A percentile compares a stretch with the other conserved stretches of the same genome.
Conservation (phyloP, 1,140 invertebrate species). For the Triops cancriformis region DNA sequence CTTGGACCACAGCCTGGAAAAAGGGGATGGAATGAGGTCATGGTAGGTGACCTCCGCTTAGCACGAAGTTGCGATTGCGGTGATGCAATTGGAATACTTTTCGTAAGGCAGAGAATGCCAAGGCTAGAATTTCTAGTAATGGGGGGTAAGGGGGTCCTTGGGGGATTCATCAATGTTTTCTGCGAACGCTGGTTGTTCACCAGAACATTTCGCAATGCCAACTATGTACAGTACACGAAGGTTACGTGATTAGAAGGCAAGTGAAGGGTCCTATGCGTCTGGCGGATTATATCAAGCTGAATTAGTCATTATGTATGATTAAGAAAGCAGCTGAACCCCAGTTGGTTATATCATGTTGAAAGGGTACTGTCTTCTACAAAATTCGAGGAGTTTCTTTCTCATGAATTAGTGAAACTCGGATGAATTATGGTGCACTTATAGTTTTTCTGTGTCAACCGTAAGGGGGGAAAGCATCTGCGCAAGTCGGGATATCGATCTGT, state of each 20-base stretch:
- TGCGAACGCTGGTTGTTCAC: neutral
- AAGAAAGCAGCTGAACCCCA: no score
- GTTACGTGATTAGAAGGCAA: no score
- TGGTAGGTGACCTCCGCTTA: neutral
- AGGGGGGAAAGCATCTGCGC: neutral
- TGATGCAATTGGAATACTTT: neutral
- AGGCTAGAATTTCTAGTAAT: neutral
- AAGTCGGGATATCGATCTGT: constrained; percentile 1
- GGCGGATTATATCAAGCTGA: no score
- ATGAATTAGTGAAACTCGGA: neutral
- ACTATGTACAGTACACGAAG: no score
- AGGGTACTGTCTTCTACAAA: no score
- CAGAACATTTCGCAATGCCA: neutral
- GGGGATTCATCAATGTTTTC: neutral
- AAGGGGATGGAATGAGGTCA: neutral
- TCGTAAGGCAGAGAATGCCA: neutral
- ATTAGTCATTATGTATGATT: no score
- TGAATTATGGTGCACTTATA: neutral
- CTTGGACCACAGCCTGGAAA: neutral
- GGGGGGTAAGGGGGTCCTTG: neutral
- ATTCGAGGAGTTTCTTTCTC: no score
- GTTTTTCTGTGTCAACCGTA: neutral
- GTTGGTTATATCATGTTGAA: no score
- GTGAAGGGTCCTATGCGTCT: no score
- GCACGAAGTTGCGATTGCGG: neutral